Evolutionary conservation across 2,888 invertebrate species (phyloP), one percentile per base, ranked within the genome.

Genomic region (Drosophila neutralis): DNA sequence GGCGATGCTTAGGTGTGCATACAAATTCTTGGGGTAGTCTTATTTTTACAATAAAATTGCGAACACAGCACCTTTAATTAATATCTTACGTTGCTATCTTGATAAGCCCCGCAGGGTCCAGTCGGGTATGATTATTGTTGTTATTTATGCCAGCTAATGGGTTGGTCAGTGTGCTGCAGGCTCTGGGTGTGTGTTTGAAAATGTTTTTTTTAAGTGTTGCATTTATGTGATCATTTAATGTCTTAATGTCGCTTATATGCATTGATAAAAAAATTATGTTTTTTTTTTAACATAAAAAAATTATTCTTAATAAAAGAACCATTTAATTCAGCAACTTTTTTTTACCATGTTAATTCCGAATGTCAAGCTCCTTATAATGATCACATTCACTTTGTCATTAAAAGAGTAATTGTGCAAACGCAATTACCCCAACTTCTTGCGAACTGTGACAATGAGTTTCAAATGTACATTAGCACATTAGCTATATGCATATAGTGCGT

Each of bases 31-130:
- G 21, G 21, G 24, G 31, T 11, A 36, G 53, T 29, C 35, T 38
- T 57, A 36, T 56, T 52, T 57, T 60, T 51, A 65, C 60, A 74
- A 78, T 89, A 75, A 89, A 86, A 87, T 74, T 67, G 62, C 56
- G 61, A 77, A 63, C 60, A 71, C 64, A 64, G 77, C 68, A 64
- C 74, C 71, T 85, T 82, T 81, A 84, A 75, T 80, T 79, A 54
- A 63, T 80, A 78, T 73, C 78, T 86, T 83, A 70, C 72, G 31
- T 15, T 51, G 72, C 27, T 33, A 48, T 56, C 69, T 38, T 18
- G 42, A 54, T 45, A 40, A 24, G 45, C 51, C 48, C 21, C 36
- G 10, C 6, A 48, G 29, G 21, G 40, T 40, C 49, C 29, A 31
- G 38, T 27, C 38, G 48, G 15, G 6, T 27, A 56, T 59, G 51